These are phyloP conservation scores for Taenioides sp. DNA, from an alignment of 2,797 vertebrate genomes.

Conservation along the genomic window DNA sequence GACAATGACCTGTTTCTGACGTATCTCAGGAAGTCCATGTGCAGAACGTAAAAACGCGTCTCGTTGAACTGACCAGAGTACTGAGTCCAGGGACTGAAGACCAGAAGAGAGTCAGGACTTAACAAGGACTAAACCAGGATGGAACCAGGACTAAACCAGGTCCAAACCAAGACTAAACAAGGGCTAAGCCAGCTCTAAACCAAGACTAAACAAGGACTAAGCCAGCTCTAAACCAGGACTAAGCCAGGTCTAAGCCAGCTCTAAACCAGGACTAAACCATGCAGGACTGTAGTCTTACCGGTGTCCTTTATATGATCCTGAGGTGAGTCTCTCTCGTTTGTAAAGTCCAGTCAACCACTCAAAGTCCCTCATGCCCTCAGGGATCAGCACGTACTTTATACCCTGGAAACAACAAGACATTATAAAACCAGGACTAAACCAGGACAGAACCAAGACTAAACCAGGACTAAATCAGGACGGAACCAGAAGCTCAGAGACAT, in stretches of 20 bases:
- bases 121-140: too few relatives aligned
- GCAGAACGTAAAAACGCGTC: too few relatives aligned
- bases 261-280: not conserved
- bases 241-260: too few relatives aligned
- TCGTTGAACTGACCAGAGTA: too few relatives aligned
- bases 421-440: not conserved
- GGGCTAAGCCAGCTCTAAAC: too few relatives aligned
- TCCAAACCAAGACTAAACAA: too few relatives aligned
- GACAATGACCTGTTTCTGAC: too few relatives aligned
- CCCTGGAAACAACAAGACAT: not conserved
- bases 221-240: not conserved
- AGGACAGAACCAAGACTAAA: not conserved
- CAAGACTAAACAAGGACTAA: not conserved
- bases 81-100: slow-evolving; percentile 72
- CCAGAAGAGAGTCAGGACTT: not conserved
- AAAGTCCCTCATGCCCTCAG: slow-evolving; percentile 11
- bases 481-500: too few relatives aligned
- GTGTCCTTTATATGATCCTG: not conserved
- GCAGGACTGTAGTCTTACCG: not conserved
- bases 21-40: too few relatives aligned
- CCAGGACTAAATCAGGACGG: not conserved
- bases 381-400: slow-evolving; percentile 9
- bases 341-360: not conserved
- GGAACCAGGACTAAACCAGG: too few relatives aligned
- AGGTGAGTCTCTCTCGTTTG: not conserved